A percentile compares a stretch with the other conserved stretches of the same genome.
Conservation (phyloP, 2,888 invertebrate species). For the Cenopis cana region DNA sequence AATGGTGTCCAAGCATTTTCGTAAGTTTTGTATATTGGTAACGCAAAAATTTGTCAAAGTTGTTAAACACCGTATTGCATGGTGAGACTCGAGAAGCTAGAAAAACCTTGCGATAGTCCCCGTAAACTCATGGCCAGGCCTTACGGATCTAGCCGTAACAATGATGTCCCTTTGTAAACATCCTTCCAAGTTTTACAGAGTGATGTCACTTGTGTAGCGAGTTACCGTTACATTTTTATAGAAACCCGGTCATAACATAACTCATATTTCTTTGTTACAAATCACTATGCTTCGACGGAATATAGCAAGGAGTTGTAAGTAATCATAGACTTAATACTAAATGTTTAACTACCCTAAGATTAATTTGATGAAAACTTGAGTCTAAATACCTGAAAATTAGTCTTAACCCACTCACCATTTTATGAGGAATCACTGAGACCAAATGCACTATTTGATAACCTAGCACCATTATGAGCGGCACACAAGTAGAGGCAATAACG, state of each 20-base stretch:
- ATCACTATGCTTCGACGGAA: slow-evolving; percentile 77
- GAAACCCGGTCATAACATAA: slow-evolving; percentile 45
- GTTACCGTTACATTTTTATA: slow-evolving; percentile 19
- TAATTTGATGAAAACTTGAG: slow-evolving; percentile 28
- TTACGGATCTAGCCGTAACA: background rate
- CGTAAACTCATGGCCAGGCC: slow-evolving; percentile 18
- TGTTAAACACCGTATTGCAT: background rate
- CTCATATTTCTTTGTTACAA: slow-evolving; percentile 48
- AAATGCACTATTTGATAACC: slow-evolving; percentile 42
- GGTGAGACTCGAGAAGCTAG: background rate
- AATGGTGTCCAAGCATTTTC: too few relatives aligned
- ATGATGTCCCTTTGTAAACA: slow-evolving; percentile 9
- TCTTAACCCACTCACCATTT: slow-evolving; percentile 39
- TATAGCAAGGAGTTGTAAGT: slow-evolving; percentile 84
- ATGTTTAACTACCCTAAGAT: slow-evolving; percentile 25
- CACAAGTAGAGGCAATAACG: slow-evolving; percentile 40
- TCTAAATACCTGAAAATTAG: slow-evolving; percentile 29
- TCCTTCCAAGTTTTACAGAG: background rate
- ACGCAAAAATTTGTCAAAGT: too few relatives aligned
- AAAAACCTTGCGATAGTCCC: background rate
- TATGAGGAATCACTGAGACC: slow-evolving; percentile 34
- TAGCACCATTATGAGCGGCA: slow-evolving; percentile 37
- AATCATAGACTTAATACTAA: slow-evolving; percentile 51
- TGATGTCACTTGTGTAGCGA: slow-evolving; percentile 8
- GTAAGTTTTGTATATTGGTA: too few relatives aligned